Conservation (phyloP, 2,888 invertebrate species). For the Branchinecta sandiegonensis region DNA sequence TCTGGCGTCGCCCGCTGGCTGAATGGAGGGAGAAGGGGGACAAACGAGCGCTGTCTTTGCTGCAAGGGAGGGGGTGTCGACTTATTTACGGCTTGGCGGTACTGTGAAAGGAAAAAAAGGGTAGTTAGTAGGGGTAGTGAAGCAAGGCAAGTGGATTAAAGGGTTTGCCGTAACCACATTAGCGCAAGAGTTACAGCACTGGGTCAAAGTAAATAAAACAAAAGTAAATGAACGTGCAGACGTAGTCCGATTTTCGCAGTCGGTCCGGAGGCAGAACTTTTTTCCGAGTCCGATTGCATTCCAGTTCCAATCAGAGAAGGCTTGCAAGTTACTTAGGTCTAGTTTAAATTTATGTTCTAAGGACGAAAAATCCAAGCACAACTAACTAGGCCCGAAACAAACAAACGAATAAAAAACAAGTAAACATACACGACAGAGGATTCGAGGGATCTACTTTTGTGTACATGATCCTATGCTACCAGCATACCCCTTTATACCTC, state of each 20-base stretch:
- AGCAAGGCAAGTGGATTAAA: background rate
- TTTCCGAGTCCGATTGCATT: too few relatives aligned
- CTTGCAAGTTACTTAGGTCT: too few relatives aligned
- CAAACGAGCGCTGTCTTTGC: constrained; percentile 96
- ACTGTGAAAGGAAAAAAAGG: constrained; percentile 44
- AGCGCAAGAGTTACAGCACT: background rate
- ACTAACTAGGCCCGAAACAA: too few relatives aligned
- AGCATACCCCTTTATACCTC: too few relatives aligned
- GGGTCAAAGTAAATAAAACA: background rate
- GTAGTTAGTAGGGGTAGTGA: constrained; percentile 14
- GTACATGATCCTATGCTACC: too few relatives aligned
- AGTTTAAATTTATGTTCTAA: too few relatives aligned
- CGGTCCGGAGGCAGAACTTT: too few relatives aligned
- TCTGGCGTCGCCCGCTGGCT: constrained; percentile 40
- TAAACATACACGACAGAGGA: too few relatives aligned
- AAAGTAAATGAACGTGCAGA: background rate
- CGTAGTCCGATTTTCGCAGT: background rate
- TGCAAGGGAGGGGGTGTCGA: constrained; percentile 46
- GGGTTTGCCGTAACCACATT: background rate
- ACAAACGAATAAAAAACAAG: too few relatives aligned
- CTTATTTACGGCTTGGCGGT: constrained; percentile 69
- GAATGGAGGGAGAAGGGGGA: constrained; percentile 84
- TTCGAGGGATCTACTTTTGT: too few relatives aligned
- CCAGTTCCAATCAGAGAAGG: too few relatives aligned
- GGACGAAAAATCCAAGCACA: too few relatives aligned